Evolutionary conservation across 1,140 invertebrate species (phyloP).

Genomic region (Ceratitis capitata): DNA sequence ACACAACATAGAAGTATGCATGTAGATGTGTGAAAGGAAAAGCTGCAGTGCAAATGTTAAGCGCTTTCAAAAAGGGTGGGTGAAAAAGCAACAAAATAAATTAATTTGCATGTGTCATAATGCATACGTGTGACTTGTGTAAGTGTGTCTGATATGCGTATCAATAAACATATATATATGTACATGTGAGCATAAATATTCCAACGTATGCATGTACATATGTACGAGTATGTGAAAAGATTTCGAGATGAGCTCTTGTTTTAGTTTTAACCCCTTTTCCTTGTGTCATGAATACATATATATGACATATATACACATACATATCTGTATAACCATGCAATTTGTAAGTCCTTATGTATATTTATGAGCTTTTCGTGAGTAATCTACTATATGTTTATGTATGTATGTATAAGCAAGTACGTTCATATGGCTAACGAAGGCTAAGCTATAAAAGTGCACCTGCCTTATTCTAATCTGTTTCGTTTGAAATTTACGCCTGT

Average conservation of each 20-base stretch:
- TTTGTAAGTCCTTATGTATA: too few relatives aligned
- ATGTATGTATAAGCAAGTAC: neutral
- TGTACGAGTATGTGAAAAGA: neutral
- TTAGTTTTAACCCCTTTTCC: neutral
- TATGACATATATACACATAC: too few relatives aligned
- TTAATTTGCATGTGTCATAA: slow-evolving; percentile 33
- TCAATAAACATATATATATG: neutral
- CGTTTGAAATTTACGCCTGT: neutral
- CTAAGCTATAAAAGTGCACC: neutral
- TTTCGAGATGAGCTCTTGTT: neutral
- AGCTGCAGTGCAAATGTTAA: neutral
- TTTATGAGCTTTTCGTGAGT: too few relatives aligned
- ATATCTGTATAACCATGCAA: too few relatives aligned
- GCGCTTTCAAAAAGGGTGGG: neutral
- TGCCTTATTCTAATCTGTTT: neutral
- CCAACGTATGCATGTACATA: neutral
- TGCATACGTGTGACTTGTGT: too few relatives aligned
- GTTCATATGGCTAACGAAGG: neutral
- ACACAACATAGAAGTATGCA: neutral
- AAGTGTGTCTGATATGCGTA: too few relatives aligned
- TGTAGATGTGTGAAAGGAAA: neutral
- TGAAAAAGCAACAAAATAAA: neutral
- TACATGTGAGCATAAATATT: neutral
- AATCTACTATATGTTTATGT: too few relatives aligned
- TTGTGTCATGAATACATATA: neutral